Evolutionary conservation across 1,140 invertebrate species (phyloP).

Genomic region (Panagrolaimus sp.): DNA sequence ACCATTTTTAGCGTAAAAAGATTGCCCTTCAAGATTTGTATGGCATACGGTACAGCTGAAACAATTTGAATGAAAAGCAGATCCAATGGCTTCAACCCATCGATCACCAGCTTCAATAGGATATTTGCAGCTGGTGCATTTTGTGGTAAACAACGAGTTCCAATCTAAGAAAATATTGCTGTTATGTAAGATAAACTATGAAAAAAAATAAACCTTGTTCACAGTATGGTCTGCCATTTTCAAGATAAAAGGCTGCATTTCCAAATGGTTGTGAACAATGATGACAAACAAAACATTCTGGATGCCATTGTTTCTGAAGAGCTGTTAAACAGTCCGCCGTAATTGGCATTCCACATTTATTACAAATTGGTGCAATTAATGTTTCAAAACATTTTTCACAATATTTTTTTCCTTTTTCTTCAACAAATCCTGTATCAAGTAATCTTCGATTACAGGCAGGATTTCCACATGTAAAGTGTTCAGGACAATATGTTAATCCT

Average conservation of each 20-base stretch:
- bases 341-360: constrained; percentile 85
- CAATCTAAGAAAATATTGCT: constrained; percentile 68
- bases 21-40: constrained; percentile 94
- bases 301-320: constrained; percentile 92
- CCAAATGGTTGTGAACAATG: constrained; percentile 91
- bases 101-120: constrained; percentile 97
- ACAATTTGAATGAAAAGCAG: constrained; percentile 98
- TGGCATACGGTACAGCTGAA: constrained; percentile 99
- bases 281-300: constrained; percentile 87
- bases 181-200: constrained; percentile 35
- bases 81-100: constrained; percentile 92
- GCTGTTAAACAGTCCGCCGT: constrained; percentile 94
- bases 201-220: constrained; percentile 73
- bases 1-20: constrained; percentile 94
- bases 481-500: constrained; percentile 95
- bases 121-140: constrained; percentile 94
- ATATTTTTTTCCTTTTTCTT: constrained; percentile 81
- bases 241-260: constrained; percentile 91
- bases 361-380: constrained; percentile 85
- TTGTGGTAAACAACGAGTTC: constrained; percentile 94
- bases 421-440: constrained; percentile 93
- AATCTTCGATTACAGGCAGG: constrained; percentile 76
- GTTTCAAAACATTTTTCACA: constrained; percentile 96
- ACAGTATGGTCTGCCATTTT: constrained; percentile 92
- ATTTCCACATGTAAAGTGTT: constrained; percentile 92